Base-by-base conservation (phyloP, 92 coral and sea anemone genomes). In the Paramuricea clavata region DNA sequence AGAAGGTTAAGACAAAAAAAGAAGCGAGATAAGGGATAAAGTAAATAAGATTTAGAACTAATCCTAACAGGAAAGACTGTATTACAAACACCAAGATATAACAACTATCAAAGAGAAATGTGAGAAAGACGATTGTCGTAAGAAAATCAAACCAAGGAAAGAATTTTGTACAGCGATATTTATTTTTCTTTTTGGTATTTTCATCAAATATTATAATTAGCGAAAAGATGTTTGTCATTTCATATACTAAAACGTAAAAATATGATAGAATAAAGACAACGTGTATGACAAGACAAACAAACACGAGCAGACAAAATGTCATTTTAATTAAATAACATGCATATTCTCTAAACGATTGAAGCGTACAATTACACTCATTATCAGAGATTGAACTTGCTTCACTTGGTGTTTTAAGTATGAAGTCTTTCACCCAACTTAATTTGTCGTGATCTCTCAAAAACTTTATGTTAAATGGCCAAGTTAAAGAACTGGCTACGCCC, bases 51-150 rank as follows among this genome's bases (percentile, higher is more conserved):
- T 65, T 65, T 65, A 65, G 42, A 16, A 65, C 13, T 39, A 65
- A 65, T 28, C 72, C 72, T 19, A 65, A 65, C 72, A 65, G n/a
- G 39, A 65, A 33, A 65, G 72, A 65, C 72, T 28, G 41, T 28
- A 26, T 11, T 2, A 28, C 19, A 28, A 65, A 65, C 2, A 33
- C 23, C 62, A 65, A 16, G 19, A 65, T 19, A 65, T 65, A 28
- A 65, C 10, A 65, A 1, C 6, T 5, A 13, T 12, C 1, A 13
- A 6, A 30, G 0, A 0, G 5, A 65, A 65, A 65, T 1, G 72
- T 28, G 6, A 27, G 21, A 1, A 65, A 26, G 6, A 6, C 39
- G 35, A 65, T 3, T 27, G 39, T 13, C 16, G 15, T 19, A 0
- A 65, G 12, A 60, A 28, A 1, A 47, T 47, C 62, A 19, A 54